Evolutionary conservation across 2,113 vertebrate genomes (phyloP), one percentile per base, ranked within the genome.

Genomic region (Semnopithecus entellus): DNA sequence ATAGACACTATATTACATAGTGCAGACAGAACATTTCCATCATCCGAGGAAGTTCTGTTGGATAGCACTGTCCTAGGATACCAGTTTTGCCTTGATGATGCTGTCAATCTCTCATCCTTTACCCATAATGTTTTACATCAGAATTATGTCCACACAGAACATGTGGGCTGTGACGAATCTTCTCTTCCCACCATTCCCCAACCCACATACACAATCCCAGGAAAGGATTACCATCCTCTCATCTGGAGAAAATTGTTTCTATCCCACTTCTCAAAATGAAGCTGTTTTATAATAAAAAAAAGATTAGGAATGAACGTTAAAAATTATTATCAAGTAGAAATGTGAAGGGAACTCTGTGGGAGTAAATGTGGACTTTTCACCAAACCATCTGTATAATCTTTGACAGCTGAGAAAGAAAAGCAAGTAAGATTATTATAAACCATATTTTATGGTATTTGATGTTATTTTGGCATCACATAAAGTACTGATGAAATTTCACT

Each of bases 351-450:
- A 38, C 68, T 94, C 87, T 78, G 72, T 96, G 91, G 92, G 96
- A 94, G 79, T 95, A 88, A 88, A 90, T 82, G 75, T 50, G 61
- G 92, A 94, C 81, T 88, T 97, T 97, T 95, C 96, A 97, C 78
- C 92, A 97, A 96, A 95, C 94, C 96, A 96, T 98, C 96, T 96
- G 92, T 88, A 91, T 91, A 73, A 96, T 96, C 86, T 96, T 91
- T 98, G 98, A 96, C 92, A 97, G 88, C 4, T 79, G 82, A 97
- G 96, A 98, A 92, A 72, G 98, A 92, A 96, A 97, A 91, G 95
- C 79, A 95, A 98, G 97, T 27, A 68, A 70, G 92, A 97, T 97
- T 92, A 97, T 95, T 95, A 96, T 1, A 95, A 92, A 98, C 68
- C 95, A 30, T 96, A 98, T 97, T 96, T 96, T 95, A 97, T 35